Base-by-base conservation (phyloP, 2,113 vertebrate species). In the Tachysurus vachellii region DNA sequence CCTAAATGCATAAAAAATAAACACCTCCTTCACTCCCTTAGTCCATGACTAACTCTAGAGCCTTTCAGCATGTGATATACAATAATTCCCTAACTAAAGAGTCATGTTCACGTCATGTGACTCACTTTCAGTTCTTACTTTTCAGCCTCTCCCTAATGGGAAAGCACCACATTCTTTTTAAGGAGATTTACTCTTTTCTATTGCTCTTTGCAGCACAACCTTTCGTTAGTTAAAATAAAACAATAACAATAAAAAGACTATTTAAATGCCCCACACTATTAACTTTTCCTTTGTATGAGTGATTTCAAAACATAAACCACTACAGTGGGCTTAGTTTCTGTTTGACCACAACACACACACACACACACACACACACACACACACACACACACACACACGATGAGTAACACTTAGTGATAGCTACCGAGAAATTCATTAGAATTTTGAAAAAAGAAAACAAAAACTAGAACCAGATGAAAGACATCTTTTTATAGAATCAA, bases 101-200 rank as follows among this genome's bases (percentile, higher is more conserved):
- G 87, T 85, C 77, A 85, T 54, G 19, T 23, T 54, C 42, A 10
- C 28, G 61, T 89, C 90, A 88, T 80, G 75, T 89, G 90, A 90
- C 4, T 77, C 26, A 79, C 89, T 89, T 88, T 89, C 85, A 82
- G 86, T 89, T 90, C 89, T 87, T 73, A 71, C 42, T 82, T 47
- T 76, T 36, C 81, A 85, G 86, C 81, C 80, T 87, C 85, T 77
- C 86, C 88, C 44, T 7, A 71, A 23, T 87, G 80, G 89, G 87
- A 91, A 91, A 90, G 82, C 80, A 91, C 89, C 86, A 47, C 31
- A 11, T 83, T 31, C 5, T 14, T 19, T 83, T 80, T 76, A 70
- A 87, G 88, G 84, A 91, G 88, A 64, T 80, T 86, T n/a, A 84
- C 53, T 42, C 19, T 66, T 26, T 68, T 66, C 57, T 77, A 56